Evolutionary conservation across 1,140 invertebrate genomes (phyloP), one percentile per base, ranked within the genome.

Genomic region (Aphidius gifuensis): DNA sequence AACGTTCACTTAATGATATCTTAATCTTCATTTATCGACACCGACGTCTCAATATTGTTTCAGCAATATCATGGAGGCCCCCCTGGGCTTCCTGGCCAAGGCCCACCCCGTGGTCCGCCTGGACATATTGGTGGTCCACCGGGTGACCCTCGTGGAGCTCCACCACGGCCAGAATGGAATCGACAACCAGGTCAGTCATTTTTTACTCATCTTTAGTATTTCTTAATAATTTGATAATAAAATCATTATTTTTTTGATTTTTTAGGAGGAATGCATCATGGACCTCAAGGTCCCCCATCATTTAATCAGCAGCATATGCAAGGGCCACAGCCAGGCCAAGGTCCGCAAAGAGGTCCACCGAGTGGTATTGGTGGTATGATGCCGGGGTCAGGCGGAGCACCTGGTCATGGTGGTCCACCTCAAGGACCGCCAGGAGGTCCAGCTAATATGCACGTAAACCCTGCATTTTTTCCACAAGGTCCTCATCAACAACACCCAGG

Each of bases 371-470:
- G 79, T 72, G 80, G 80, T 62, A 72, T 84, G 65, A 82, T 84
- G 21, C 78, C 83, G 62, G 85, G 83, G 62, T 83, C 83, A 11
- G 81, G 83, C 58, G 83, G 85, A 23, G 80, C 85, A n/a, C 86
- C 87, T 64, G 87, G 78, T 57, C 82, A 83, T 50, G 82, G 82
- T 61, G 83, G 83, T n/a, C 85, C 85, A 45, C 85, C 83, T 56
- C 84, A 85, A 72, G 81, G 80, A 65, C 83, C 83, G 43, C 83
- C 82, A 44, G 88, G 87, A 21, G 87, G 89, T 44, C 92, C 93
- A 43, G 93, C 93, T 44, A 94, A 94, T 23, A 32, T 32, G 23
- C 94, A 98, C 77, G 94, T 98, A 53, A 98, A 98, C 83, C 95
- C 94, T 45, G 94, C 94, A 51, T 97, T 97, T 85, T 97, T 97